Base-by-base conservation (phyloP, 2,113 vertebrate genomes). In the Aptenodytes forsteri region DNA sequence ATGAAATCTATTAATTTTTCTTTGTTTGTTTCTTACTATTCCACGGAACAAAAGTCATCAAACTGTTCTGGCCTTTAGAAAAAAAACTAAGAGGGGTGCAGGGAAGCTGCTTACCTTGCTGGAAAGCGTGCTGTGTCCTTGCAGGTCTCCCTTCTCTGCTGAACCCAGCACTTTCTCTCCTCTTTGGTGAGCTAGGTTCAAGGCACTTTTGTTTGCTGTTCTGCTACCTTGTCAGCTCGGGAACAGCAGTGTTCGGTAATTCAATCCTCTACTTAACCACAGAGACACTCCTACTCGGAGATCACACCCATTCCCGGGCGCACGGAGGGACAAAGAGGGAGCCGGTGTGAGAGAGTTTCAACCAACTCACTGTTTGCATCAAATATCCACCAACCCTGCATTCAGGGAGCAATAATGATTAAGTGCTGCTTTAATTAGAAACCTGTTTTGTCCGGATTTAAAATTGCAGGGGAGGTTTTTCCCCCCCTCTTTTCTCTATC, bases 291-390 rank as follows among this genome's bases (percentile, higher is more conserved):
- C 97, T 97, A 91, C 94, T 56, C 40, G 7, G 65, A 89, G 93
- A 95, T 87, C 97, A 97, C 97, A 97, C 97, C 97, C 97, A 95
- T 94, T 93, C 93, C 95, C 94, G 20, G 82, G 95, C 94, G 79
- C 93, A 61, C 47, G 29, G 73, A 80, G 92, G 91, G 87, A 95
- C 71, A 82, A 81, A 89, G 90, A 73, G 67, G 62, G 86, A 96
- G 94, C 90, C 54, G 54, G 92, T 23, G 7, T 5, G 36, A 75
- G 90, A 91, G 94, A 85, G 94, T 91, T 95, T 46, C 91, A 65
- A 76, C 88, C 90, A 86, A 69, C 84, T 95, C 61, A 12, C 34
- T n/a, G 47, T 29, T 40, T 67, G 87, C 92, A 89, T 87, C 82
- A 29, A 52, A 47, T 54, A 65, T 16, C 92, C 90, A 3, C 54